Evolutionary conservation across 2,888 invertebrate species (phyloP).

Genomic region (Eupithecia exiguata): DNA sequence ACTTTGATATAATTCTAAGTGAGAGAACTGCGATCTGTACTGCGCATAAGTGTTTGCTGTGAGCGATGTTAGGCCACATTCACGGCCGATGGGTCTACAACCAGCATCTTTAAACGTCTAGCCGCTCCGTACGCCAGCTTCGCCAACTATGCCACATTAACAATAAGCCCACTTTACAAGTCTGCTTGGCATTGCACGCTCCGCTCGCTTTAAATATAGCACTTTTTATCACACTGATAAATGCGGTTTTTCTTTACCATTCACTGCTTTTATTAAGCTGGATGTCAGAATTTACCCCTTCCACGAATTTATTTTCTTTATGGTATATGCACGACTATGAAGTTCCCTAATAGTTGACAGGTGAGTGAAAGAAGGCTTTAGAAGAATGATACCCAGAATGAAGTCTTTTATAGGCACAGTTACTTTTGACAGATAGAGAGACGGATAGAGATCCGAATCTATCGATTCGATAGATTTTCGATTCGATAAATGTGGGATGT

Average conservation of each 20-base stretch:
- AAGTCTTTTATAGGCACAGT: too few species aligned
- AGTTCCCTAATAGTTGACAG: too few species aligned
- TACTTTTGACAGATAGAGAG: too few species aligned
- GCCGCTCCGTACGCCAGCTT: background rate
- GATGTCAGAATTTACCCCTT: background rate
- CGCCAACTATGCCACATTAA: constrained; percentile 37
- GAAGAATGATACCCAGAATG: too few species aligned
- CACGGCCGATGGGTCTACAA: background rate
- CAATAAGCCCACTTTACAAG: constrained; percentile 38
- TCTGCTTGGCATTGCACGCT: constrained; percentile 28
- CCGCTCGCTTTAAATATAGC: constrained; percentile 22
- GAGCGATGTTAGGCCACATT: background rate
- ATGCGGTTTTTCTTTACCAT: background rate
- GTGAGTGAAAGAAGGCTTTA: too few species aligned
- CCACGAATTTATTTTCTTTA: too few species aligned
- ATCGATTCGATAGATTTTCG: too few species aligned
- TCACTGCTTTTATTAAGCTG: background rate
- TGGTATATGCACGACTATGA: too few species aligned
- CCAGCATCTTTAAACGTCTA: background rate
- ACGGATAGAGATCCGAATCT: too few species aligned
- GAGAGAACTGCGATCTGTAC: background rate
- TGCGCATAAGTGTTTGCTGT: too few species aligned
- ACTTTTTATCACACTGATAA: constrained; percentile 2
- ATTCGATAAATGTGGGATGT: too few species aligned
- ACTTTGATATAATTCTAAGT: background rate